Conservation (phyloP, 2,888 invertebrate genomes). For the Apodemia hepburni region DNA sequence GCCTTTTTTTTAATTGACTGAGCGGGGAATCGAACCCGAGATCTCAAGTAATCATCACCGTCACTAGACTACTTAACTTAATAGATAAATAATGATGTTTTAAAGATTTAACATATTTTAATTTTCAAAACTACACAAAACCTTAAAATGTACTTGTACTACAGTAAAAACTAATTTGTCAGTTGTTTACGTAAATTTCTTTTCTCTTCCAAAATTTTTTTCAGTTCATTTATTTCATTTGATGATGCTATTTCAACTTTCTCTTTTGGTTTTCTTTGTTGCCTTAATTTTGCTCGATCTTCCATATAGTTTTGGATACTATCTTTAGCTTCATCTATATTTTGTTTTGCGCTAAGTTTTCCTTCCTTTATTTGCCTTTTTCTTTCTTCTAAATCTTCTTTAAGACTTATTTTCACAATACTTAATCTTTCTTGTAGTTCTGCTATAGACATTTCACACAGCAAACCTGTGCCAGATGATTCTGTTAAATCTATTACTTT, state of each 20-base stretch:
- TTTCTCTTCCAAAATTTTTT: conserved; percentile 70
- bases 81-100: no score
- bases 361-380: conserved; percentile 59
- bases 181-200: conserved; percentile 53
- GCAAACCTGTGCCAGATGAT: conserved; percentile 76
- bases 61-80: no score
- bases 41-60: no score
- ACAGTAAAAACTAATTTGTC: conserved; percentile 25
- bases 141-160: neutral
- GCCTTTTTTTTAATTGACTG: no score
- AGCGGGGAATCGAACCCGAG: no score
- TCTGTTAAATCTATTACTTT: conserved; percentile 81
- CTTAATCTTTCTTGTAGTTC: conserved; percentile 79
- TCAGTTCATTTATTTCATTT: conserved; percentile 70
- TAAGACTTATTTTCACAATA: conserved; percentile 68
- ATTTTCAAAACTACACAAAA: neutral
- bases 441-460: conserved; percentile 83
- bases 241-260: conserved; percentile 37
- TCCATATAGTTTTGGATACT: conserved; percentile 57
- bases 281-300: conserved; percentile 48
- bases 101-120: neutral
- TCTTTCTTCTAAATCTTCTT: conserved; percentile 75
- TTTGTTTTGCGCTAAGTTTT: conserved; percentile 62
- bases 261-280: conserved; percentile 43
- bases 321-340: conserved; percentile 67